Base-by-base conservation (phyloP, 2,888 invertebrate species). In the Drosophila fungiperda region DNA sequence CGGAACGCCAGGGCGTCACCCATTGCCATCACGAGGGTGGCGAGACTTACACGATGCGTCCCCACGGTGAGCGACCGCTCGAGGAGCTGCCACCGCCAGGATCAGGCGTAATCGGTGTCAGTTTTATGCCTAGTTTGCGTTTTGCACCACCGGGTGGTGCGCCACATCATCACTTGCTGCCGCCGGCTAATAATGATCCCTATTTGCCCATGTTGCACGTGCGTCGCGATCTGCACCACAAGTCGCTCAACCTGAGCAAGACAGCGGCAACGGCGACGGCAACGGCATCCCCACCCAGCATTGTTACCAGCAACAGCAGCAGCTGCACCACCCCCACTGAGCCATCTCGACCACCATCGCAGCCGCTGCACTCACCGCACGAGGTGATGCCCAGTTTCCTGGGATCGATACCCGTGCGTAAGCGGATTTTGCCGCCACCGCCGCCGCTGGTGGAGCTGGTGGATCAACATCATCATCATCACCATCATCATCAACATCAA, bases 41-140 rank as follows among this genome's bases (percentile, higher is more conserved):
- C n/a, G 94, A 94, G 84, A 94, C 94, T 73, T 96, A 96, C 85
- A 96, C 96, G 5, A 96, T 96, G 96, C 94, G 96, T 32, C 97
- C 97, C 0, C 95, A 95, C 75, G 93, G 95, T 65, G 94, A 95
- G 35, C 76, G 80, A 8, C 76, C 64, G 17, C 68, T 57, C 3
- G 87, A 89, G 20, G 92, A 92, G 57, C n/a, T 69, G 2, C 53
- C 62, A 20, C 55, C 50, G 9, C 20, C 33, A 3, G 3, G 62
- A 3, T 0, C 55, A 3, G 15, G n/a, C 36, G 26, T 35, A 0
- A 15, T 61, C 1, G 26, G 59, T 6, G 17, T 26, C 26, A 17
- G 63, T 1, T 83, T 73, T 36, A 68, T 80, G 68, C 54, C 80
- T 42, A 38, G 72, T n/a, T 26, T 71, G 49, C 78, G 78, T 35